phyloP scores from a whole-genome alignment of 2,888 invertebrate species.

The Hoplodrina blanda region DNA sequence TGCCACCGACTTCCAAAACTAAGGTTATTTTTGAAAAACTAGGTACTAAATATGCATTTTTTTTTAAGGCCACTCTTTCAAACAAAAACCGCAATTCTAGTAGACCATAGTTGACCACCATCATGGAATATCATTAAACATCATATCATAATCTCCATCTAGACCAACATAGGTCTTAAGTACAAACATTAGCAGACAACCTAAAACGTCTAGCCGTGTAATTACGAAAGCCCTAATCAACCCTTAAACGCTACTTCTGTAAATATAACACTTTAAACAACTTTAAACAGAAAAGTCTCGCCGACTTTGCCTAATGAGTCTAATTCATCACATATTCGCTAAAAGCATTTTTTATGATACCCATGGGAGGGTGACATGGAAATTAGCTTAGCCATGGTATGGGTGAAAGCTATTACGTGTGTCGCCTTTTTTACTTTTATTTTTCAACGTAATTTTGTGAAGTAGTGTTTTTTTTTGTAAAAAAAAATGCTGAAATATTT shows the following conservation, averaged over 20 bases:
- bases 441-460: background rate
- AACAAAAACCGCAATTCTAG: too few species aligned
- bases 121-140: too few species aligned
- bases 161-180: background rate
- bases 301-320: conserved; percentile 6
- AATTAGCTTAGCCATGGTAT: conserved; percentile 27
- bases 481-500: too few species aligned
- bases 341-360: conserved; percentile 44
- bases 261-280: conserved; percentile 1
- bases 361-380: conserved; percentile 37
- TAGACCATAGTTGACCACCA: too few species aligned
- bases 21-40: too few species aligned
- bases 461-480: background rate
- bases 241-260: background rate
- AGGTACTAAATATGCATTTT: too few species aligned
- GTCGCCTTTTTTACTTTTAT: background rate
- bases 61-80: too few species aligned
- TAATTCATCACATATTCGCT: conserved; percentile 38
- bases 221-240: background rate
- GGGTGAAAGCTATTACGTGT: background rate
- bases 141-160: too few species aligned
- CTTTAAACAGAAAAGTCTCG: conserved; percentile 3
- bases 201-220: background rate
- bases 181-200: conserved; percentile 7
- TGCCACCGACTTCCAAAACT: too few species aligned